Evolutionary conservation across 2,888 invertebrate genomes (phyloP).

Genomic region (Rhamphomyia laevipes): DNA sequence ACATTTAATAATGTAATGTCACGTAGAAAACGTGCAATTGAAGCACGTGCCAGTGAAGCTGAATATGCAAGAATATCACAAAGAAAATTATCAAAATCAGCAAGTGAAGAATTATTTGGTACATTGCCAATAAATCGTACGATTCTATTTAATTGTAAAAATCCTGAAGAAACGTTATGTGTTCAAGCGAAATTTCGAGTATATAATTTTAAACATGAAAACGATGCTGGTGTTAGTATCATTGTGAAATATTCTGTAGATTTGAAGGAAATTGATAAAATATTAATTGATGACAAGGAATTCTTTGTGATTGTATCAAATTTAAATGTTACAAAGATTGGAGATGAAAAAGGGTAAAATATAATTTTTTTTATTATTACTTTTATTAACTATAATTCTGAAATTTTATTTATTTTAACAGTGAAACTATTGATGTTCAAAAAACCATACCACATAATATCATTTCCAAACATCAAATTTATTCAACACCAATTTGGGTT

Average conservation of each 20-base stretch:
- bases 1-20: constrained; percentile 21
- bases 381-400: background rate
- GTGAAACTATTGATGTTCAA: constrained; percentile 23
- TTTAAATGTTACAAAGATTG: constrained; percentile 25
- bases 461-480: constrained; percentile 33
- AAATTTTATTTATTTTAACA: constrained; percentile 1
- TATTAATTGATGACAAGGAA: constrained; percentile 35
- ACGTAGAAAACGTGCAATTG: constrained; percentile 24
- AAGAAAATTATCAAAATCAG: constrained; percentile 24
- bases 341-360: constrained; percentile 21
- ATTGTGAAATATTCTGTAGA: constrained; percentile 30
- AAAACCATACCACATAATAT: constrained; percentile 32
- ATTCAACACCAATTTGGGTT: constrained; percentile 36
- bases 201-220: constrained; percentile 27
- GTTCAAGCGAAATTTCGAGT: constrained; percentile 30
- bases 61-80: constrained; percentile 31
- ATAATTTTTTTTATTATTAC: background rate
- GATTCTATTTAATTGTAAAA: constrained; percentile 34
- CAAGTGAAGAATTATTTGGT: constrained; percentile 30
- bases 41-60: constrained; percentile 24
- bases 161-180: constrained; percentile 29
- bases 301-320: constrained; percentile 32
- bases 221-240: constrained; percentile 26
- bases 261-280: constrained; percentile 32
- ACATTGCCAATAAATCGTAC: constrained; percentile 34